Conservation (phyloP, 1,140 invertebrate species). For the Homalodisca vitripennis region DNA sequence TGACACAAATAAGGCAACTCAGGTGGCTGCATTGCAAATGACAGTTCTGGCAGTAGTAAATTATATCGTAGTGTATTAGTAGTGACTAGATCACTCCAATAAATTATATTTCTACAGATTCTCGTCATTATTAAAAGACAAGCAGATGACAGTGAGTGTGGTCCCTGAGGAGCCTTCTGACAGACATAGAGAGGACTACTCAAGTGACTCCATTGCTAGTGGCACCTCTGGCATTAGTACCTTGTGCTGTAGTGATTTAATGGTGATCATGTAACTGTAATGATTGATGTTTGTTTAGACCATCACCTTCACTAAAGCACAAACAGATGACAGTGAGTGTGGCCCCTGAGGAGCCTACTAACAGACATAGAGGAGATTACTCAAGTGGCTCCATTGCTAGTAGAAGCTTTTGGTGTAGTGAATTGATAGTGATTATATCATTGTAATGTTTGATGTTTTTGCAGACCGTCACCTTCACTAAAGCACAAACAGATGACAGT, state of each 20-base stretch:
- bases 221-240: too few species aligned
- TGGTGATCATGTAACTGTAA: too few species aligned
- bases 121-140: slow-evolving; percentile 65
- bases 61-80: too few species aligned
- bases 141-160: slow-evolving; percentile 56
- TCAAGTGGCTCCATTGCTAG: slow-evolving; percentile 66
- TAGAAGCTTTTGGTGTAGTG: slow-evolving; percentile 83
- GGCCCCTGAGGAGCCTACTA: slow-evolving; percentile 36
- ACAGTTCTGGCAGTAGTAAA: too few species aligned
- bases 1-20: slow-evolving; percentile 58
- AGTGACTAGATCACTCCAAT: too few species aligned
- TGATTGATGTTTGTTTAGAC: slow-evolving; percentile 52
- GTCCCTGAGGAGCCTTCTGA: slow-evolving; percentile 38
- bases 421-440: too few species aligned
- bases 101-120: slow-evolving; percentile 54
- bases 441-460: too few species aligned
- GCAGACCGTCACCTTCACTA: slow-evolving; percentile 64
- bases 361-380: slow-evolving; percentile 57
- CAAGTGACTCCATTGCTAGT: slow-evolving; percentile 66
- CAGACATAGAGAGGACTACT: slow-evolving; percentile 58
- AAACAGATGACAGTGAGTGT: slow-evolving; percentile 59
- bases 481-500: slow-evolving; percentile 62
- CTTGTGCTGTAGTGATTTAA: too few species aligned
- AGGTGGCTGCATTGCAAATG: slow-evolving; percentile 66
- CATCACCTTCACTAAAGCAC: slow-evolving; percentile 66